Evolutionary conservation across 1,140 invertebrate genomes (phyloP), one percentile per base, ranked within the genome.

Genomic region (Pissodes strobi): DNA sequence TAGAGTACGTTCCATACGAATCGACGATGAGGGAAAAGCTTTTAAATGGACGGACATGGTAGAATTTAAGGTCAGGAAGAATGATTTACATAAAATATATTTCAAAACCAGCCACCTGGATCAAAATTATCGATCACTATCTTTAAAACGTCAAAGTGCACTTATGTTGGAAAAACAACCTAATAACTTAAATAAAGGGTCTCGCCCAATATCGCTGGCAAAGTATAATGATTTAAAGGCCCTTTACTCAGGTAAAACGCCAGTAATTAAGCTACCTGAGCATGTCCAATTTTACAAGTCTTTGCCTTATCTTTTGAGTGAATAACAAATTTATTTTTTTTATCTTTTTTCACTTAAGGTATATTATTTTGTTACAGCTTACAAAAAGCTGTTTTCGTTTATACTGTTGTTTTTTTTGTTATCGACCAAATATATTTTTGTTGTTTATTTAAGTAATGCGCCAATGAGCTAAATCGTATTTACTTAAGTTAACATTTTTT

Each of bases 21-120:
- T 6, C 3, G 22, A 17, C n/a, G 52, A 56, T 19, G n/a, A 10
- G 10, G 52, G 52, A 38, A 17, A 21, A 5, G 1, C 9, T 3
- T 13, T 56, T 19, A 56, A 56, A 19, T 56, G 52, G 52, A 38
- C 30, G 2, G 34, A 56, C 21, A 22, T 56, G 2, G 22, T 41
- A 17, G 52, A 56, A 41, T 18, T 56, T 17, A 39, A 39, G 19
- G 52, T 41, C 17, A 12, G 4, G 2, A 56, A 39, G 17, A 37
- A 39, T 22, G 17, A 56, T 39, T 8, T 15, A 15, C 19, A 22
- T 2, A 21, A 46, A 46, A 27, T 58, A n/a, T 19, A 27, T 9
- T 27, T 27, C 9, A 48, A 48, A 48, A 59, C 18, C 5, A 21
- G 23, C 17, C 48, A 52, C 27, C 9, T 52, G 6, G 21, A 52